These are phyloP conservation scores for Onychomys torridus DNA, from an alignment of 2,797 vertebrate genomes.

Conservation along the genomic window DNA sequence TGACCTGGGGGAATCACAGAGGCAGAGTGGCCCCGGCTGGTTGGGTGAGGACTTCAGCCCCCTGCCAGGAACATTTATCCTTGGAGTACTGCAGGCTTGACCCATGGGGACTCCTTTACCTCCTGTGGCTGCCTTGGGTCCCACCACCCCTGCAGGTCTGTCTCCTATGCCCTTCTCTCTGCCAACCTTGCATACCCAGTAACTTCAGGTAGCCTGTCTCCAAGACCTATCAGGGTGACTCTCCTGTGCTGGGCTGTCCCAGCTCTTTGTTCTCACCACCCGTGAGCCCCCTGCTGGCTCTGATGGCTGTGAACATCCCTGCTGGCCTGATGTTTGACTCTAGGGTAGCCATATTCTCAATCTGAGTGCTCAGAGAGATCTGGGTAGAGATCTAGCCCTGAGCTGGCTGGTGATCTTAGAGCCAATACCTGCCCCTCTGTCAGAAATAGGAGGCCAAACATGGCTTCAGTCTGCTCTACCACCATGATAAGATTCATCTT, in stretches of 20 bases:
- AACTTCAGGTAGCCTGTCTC: neutral
- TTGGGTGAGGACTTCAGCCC: neutral
- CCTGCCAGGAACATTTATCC: neutral
- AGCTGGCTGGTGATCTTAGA: neutral
- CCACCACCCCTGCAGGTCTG: neutral
- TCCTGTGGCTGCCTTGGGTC: neutral
- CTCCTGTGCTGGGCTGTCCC: neutral
- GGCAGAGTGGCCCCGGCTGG: neutral
- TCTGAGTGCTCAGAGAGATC: neutral
- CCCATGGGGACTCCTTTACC: neutral
- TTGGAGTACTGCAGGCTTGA: neutral
- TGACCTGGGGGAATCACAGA: constrained; percentile 91
- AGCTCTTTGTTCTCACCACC: neutral
- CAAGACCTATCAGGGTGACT: neutral
- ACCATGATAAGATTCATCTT: neutral
- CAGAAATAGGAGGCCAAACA: neutral
- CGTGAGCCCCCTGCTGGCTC: neutral
- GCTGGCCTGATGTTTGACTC: neutral
- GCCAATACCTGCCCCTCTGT: neutral
- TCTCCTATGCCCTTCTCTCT: neutral
- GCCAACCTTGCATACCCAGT: neutral
- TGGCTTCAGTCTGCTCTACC: neutral
- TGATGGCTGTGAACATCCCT: neutral
- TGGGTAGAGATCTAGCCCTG: neutral
- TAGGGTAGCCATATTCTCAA: neutral